phyloP scores from a whole-genome alignment of 1,140 invertebrate genomes.

The Pteromalus puparum region DNA sequence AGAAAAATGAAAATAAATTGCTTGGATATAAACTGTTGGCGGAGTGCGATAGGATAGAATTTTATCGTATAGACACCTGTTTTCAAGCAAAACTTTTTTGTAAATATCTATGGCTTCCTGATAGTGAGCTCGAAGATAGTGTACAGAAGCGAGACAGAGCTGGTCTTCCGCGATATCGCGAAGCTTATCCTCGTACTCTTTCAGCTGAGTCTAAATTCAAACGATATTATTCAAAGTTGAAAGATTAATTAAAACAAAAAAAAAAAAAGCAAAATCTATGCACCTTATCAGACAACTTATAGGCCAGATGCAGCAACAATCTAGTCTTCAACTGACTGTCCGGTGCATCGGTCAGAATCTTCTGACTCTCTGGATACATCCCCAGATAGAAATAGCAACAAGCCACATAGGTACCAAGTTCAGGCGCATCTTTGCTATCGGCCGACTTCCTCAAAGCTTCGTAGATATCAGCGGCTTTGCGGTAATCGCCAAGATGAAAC shows the following conservation, averaged over 20 bases:
- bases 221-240: not conserved
- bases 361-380: conserved; percentile 84
- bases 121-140: conserved; percentile 96
- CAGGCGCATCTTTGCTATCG: conserved; percentile 62
- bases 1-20: not conserved
- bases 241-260: no score
- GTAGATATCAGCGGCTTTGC: conserved; percentile 87
- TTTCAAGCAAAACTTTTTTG: conserved; percentile 94
- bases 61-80: conserved; percentile 79
- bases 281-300: conserved; percentile 79
- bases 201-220: not conserved
- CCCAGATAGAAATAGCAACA: conserved; percentile 98
- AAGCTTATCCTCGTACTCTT: conserved; percentile 75
- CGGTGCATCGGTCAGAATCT: conserved; percentile 78
- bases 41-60: not conserved
- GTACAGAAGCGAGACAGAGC: conserved; percentile 95
- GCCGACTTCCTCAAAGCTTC: conserved; percentile 74
- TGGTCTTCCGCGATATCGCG: conserved; percentile 96
- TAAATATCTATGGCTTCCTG: conserved; percentile 99
- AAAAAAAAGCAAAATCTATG: no score
- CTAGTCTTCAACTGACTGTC: conserved; percentile 84
- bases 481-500: conserved; percentile 97
- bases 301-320: conserved; percentile 93
- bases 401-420: conserved; percentile 86
- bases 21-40: no score